phyloP scores from a whole-genome alignment of 1,140 invertebrate genomes.

The Drosophila sp. region DNA sequence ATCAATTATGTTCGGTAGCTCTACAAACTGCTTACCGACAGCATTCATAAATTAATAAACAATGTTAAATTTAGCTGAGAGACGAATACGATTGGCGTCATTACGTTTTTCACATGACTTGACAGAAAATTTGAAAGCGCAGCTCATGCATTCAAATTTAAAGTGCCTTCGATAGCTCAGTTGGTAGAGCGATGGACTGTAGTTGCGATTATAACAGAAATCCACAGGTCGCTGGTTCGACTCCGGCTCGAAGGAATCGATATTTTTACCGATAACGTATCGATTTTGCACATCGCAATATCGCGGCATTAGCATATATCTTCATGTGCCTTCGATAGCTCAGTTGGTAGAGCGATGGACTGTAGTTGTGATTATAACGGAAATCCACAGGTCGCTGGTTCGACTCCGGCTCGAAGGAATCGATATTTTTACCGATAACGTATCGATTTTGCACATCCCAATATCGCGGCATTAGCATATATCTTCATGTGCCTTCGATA shows the following conservation, averaged over 20 bases:
- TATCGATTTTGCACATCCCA: background rate
- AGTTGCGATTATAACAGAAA: constrained; percentile 82
- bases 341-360: constrained; percentile 95
- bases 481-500: constrained; percentile 88
- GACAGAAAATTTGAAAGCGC: background rate
- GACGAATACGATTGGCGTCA: background rate
- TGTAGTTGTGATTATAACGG: constrained; percentile 86
- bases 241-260: constrained; percentile 26
- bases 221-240: constrained; percentile 43
- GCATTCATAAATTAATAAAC: background rate
- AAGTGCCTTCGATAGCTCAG: constrained; percentile 91
- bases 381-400: constrained; percentile 45
- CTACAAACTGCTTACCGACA: background rate
- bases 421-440: background rate
- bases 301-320: no score
- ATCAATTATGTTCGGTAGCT: background rate
- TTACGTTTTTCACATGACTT: background rate
- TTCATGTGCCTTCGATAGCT: constrained; percentile 89
- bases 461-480: background rate
- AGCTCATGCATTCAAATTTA: background rate
- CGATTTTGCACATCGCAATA: background rate
- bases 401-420: constrained; percentile 29
- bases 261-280: constrained; percentile 1
- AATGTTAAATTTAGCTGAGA: background rate
- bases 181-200: constrained; percentile 96